These are phyloP conservation scores for Lepilemur ruficaudatus DNA, from an alignment of 2,797 vertebrate genomes.

Conservation along the genomic window DNA sequence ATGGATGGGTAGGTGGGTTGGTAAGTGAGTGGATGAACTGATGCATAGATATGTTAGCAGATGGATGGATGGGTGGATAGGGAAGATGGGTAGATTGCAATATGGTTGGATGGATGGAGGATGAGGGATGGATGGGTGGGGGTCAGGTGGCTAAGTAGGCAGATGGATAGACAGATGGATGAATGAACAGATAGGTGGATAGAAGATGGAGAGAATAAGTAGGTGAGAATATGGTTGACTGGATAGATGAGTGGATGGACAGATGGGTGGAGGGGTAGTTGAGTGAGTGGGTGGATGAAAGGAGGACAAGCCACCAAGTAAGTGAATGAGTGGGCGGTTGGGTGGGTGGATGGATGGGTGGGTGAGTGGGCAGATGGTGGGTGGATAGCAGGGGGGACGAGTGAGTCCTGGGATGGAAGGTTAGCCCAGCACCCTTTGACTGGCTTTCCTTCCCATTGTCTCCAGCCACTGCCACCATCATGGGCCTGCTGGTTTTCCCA, in stretches of 20 bases:
- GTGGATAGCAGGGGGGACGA: too few species aligned
- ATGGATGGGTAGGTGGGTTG: too few species aligned
- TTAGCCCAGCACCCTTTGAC: background rate
- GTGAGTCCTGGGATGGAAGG: background rate
- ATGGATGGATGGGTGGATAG: background rate
- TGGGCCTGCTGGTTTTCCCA: slow-evolving; percentile 71
- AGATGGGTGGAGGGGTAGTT: background rate
- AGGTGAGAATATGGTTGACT: background rate
- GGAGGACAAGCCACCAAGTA: too few species aligned
- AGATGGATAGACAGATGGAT: background rate
- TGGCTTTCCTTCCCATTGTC: background rate
- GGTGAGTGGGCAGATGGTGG: too few species aligned
- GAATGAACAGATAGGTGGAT: fast-evolving
- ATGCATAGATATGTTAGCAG: background rate
- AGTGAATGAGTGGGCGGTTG: background rate
- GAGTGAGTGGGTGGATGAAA: background rate
- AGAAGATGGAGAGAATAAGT: background rate
- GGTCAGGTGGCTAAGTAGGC: too few species aligned
- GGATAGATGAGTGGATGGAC: background rate
- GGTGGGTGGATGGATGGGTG: too few species aligned
- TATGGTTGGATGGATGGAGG: background rate
- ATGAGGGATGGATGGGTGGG: background rate
- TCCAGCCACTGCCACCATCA: slow-evolving; percentile 32
- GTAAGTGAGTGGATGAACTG: background rate
- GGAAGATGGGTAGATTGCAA: background rate